Percentiles rank a stretch among this genome's conserved stretches.
phyloP scores from a whole-genome alignment of 1,140 invertebrate genomes.

The Centruroides sculpturatus region DNA sequence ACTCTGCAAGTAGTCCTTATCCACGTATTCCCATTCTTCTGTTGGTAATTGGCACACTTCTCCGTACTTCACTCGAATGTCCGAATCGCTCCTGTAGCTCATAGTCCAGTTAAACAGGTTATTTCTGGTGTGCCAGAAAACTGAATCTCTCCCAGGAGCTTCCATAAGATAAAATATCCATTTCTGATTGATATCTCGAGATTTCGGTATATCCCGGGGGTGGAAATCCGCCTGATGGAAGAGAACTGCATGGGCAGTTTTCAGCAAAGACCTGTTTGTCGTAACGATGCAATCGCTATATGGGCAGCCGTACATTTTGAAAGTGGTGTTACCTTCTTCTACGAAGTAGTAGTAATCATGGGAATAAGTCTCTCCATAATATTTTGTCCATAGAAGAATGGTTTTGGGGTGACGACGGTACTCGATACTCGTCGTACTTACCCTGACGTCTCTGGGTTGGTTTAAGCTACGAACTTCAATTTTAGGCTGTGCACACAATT shows the following conservation, averaged over 20 bases:
- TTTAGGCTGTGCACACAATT: too few species aligned
- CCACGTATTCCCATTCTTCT: slow-evolving; percentile 13
- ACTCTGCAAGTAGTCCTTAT: neutral
- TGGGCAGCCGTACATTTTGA: neutral
- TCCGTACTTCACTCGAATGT: slow-evolving; percentile 23
- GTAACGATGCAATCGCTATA: slow-evolving; percentile 14
- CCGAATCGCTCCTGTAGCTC: slow-evolving; percentile 30
- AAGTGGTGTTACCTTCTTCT: too few species aligned
- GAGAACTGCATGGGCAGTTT: slow-evolving; percentile 12
- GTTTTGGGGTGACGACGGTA: too few species aligned
- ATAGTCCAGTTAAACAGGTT: slow-evolving; percentile 34
- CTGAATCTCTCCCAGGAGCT: slow-evolving; percentile 28
- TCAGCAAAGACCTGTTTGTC: slow-evolving; percentile 5
- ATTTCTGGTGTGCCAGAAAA: slow-evolving; percentile 2
- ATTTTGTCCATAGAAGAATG: too few species aligned
- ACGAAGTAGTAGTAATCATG: too few species aligned
- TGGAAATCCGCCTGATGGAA: slow-evolving; percentile 18
- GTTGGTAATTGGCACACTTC: neutral
- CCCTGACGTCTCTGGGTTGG: too few species aligned
- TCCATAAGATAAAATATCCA: slow-evolving; percentile 48
- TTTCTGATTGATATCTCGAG: slow-evolving; percentile 31
- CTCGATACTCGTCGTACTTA: too few species aligned
- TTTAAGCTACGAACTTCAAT: too few species aligned
- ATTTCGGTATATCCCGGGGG: slow-evolving; percentile 22
- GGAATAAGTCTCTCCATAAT: too few species aligned